Conservation (phyloP, 2,888 invertebrate genomes). For the Dione vanillae region DNA sequence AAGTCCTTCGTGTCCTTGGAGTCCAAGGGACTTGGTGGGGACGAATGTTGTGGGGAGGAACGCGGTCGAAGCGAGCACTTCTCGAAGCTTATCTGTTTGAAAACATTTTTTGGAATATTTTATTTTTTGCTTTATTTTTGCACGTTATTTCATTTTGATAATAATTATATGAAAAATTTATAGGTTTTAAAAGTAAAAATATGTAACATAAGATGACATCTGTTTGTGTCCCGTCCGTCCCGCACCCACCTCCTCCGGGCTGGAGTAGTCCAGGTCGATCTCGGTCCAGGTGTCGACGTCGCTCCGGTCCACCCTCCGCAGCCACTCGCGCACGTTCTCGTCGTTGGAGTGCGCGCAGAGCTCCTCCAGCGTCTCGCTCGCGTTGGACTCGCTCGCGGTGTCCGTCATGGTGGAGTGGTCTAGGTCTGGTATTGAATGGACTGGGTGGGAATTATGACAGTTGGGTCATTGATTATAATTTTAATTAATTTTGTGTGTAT, state of each 20-base stretch:
- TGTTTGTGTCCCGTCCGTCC: too few relatives aligned
- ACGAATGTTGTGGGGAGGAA: slow-evolving; percentile 68
- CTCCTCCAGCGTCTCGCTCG: slow-evolving; percentile 69
- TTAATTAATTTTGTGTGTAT: too few relatives aligned
- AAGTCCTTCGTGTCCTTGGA: slow-evolving; percentile 66
- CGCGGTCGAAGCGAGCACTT: slow-evolving; percentile 80
- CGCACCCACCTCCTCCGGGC: slow-evolving; percentile 83
- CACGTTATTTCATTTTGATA: too few relatives aligned
- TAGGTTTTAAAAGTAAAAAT: too few relatives aligned
- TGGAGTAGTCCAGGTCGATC: slow-evolving; percentile 88
- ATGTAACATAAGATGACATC: too few relatives aligned
- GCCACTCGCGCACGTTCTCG: slow-evolving; percentile 74
- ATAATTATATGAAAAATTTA: too few relatives aligned
- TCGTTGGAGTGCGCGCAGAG: slow-evolving; percentile 67
- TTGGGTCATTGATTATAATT: too few relatives aligned
- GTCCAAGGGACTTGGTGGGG: slow-evolving; percentile 67
- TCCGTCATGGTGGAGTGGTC: slow-evolving; percentile 71
- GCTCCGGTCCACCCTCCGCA: slow-evolving; percentile 60
- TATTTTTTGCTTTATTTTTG: too few relatives aligned
- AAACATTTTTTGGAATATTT: too few relatives aligned
- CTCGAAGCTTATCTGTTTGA: slow-evolving; percentile 76
- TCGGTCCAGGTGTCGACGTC: slow-evolving; percentile 88
- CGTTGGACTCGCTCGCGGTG: slow-evolving; percentile 70
- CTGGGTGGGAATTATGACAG: too few relatives aligned
- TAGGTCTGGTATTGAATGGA: slow-evolving; percentile 55